phyloP scores from a whole-genome alignment of 2,113 vertebrate species.

The Ellobius talpinus region DNA sequence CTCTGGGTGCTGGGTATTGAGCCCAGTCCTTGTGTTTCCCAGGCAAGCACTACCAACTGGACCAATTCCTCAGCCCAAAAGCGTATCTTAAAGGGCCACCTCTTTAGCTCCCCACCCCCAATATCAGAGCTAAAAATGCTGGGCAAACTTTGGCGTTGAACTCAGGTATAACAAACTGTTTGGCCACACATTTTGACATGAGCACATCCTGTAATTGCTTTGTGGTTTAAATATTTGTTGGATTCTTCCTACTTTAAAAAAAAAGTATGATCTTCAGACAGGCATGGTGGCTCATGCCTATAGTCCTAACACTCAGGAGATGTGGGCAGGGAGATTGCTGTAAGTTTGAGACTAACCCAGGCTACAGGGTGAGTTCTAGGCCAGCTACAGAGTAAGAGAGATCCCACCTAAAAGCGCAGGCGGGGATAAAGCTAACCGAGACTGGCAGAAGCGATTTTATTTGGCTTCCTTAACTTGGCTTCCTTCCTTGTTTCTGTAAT shows the following conservation, averaged over 20 bases:
- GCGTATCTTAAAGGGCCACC: background rate
- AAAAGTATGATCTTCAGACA: background rate
- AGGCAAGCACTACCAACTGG: background rate
- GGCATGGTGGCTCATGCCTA: background rate
- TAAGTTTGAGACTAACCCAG: background rate
- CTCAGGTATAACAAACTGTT: background rate
- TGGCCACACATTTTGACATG: background rate
- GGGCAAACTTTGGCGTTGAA: background rate
- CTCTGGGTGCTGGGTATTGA: background rate
- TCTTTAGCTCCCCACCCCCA: background rate
- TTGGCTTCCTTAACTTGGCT: constrained; percentile 56
- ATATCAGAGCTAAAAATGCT: background rate
- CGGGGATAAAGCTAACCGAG: background rate
- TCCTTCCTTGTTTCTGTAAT: constrained; percentile 25
- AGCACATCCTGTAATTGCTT: background rate
- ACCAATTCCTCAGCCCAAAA: background rate
- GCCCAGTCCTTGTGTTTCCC: background rate
- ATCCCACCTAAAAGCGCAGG: background rate
- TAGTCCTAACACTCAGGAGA: background rate
- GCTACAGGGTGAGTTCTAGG: background rate
- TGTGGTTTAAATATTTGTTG: constrained; percentile 66
- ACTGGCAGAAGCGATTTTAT: constrained; percentile 5
- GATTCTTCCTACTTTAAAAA: constrained; percentile 53
- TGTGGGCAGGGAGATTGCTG: background rate
- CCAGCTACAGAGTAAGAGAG: background rate